Percentiles rank a stretch among this genome's conserved stretches.
Conservation (phyloP, 2,888 invertebrate genomes). For the Platypus cylindrus region DNA sequence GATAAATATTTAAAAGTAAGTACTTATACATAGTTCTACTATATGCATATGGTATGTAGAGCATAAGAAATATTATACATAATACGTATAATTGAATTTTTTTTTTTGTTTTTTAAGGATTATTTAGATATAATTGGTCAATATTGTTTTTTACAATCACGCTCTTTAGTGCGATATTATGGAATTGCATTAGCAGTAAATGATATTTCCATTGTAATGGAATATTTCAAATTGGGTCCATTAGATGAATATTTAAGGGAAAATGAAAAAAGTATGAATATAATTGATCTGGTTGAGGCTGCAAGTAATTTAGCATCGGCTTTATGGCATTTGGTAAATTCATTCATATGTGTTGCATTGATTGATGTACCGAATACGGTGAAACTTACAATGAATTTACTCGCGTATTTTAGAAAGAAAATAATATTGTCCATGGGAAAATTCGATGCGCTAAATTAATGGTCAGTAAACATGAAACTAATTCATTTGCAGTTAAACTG, state of each 20-base stretch:
- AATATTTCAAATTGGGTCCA: slow-evolving; percentile 66
- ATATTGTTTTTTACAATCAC: slow-evolving; percentile 68
- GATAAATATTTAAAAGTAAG: slow-evolving; percentile 49
- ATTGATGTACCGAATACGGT: no score
- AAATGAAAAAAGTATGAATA: slow-evolving; percentile 38
- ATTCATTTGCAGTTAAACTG: slow-evolving; percentile 63
- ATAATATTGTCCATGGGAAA: slow-evolving; percentile 70
- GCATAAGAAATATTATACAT: no score
- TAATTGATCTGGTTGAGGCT: slow-evolving; percentile 69
- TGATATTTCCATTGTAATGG: slow-evolving; percentile 69
- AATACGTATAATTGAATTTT: neutral
- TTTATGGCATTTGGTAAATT: slow-evolving; percentile 66
- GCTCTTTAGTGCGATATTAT: slow-evolving; percentile 61
- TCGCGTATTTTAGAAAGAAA: slow-evolving; percentile 61
- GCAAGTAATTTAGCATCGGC: slow-evolving; percentile 71
- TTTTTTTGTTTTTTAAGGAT: slow-evolving; percentile 41
- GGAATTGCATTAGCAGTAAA: slow-evolving; percentile 59
- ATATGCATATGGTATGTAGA: no score
- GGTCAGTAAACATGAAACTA: slow-evolving; percentile 59
- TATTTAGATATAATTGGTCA: slow-evolving; percentile 64
- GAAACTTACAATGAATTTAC: no score
- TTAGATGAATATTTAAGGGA: slow-evolving; percentile 57
- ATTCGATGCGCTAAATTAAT: slow-evolving; percentile 72
- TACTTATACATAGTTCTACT: neutral
- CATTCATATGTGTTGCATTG: neutral